Percentiles rank a stretch among this genome's conserved stretches.
These are phyloP conservation scores for Todiramphus saurophagus DNA, from an alignment of 2,113 vertebrate genomes.

Conservation along the genomic window DNA sequence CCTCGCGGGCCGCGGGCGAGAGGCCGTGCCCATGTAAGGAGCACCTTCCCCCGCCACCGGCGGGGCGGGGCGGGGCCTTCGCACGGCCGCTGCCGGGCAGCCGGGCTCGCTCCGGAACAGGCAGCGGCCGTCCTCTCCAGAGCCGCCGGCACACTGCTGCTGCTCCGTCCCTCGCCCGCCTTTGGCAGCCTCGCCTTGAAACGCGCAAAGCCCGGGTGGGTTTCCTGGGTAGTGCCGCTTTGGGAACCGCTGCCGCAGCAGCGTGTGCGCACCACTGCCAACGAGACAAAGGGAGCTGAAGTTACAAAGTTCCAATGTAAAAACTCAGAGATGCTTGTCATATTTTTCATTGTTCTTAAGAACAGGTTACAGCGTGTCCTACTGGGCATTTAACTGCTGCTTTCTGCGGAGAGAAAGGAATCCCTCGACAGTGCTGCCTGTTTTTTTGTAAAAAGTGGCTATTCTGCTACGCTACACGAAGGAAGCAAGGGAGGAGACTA, in stretches of 20 bases:
- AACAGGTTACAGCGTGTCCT: neutral
- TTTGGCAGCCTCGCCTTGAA: neutral
- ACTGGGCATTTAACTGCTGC: neutral
- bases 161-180: neutral
- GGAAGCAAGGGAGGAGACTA: neutral
- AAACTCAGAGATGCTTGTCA: neutral
- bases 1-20: slow-evolving; percentile 61
- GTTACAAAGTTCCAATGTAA: neutral
- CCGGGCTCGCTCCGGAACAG: neutral
- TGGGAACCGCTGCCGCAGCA: neutral
- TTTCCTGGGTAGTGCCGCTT: neutral
- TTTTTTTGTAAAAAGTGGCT: neutral
- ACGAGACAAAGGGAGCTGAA: neutral
- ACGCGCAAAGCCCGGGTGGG: neutral
- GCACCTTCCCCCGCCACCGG: slow-evolving; percentile 65
- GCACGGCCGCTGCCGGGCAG: neutral
- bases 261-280: neutral
- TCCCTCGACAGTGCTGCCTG: neutral
- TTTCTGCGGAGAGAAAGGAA: neutral
- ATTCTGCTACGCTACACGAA: fast-evolving
- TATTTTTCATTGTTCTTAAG: neutral
- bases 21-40: slow-evolving; percentile 90
- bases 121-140: neutral
- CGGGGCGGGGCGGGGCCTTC: neutral
- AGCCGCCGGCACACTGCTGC: neutral